These are phyloP conservation scores for Garra rufa DNA, from an alignment of 2,113 vertebrate species.

Conservation along the genomic window DNA sequence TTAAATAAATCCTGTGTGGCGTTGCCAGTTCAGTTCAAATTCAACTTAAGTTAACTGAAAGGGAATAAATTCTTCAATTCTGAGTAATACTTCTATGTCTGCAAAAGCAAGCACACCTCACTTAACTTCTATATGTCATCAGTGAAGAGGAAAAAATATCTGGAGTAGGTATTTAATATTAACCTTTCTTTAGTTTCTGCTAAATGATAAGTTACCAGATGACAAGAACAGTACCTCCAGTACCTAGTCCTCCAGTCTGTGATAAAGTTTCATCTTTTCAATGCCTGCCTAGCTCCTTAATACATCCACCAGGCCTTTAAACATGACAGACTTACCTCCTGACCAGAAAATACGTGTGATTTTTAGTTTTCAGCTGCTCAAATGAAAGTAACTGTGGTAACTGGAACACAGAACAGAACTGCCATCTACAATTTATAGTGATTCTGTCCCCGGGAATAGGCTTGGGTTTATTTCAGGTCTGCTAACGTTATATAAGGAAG, in stretches of 20 bases:
- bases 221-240: background rate
- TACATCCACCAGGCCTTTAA: background rate
- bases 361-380: constrained; percentile 7
- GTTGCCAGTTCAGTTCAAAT: background rate
- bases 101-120: background rate
- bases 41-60: background rate
- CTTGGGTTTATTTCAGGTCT: background rate
- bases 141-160: background rate
- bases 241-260: background rate
- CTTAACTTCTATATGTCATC: background rate
- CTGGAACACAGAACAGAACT: background rate
- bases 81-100: too few species aligned
- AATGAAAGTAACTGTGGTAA: background rate
- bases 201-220: background rate
- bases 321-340: background rate
- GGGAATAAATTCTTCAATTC: background rate
- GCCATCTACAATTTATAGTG: background rate
- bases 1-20: background rate
- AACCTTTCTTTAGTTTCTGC: background rate
- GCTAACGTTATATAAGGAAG: background rate
- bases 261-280: background rate
- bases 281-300: background rate
- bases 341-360: background rate
- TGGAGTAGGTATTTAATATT: background rate
- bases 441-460: background rate